Percentiles rank a stretch among this genome's conserved stretches.
phyloP scores from a whole-genome alignment of 2,797 vertebrate species.

The Danionella dracula region DNA sequence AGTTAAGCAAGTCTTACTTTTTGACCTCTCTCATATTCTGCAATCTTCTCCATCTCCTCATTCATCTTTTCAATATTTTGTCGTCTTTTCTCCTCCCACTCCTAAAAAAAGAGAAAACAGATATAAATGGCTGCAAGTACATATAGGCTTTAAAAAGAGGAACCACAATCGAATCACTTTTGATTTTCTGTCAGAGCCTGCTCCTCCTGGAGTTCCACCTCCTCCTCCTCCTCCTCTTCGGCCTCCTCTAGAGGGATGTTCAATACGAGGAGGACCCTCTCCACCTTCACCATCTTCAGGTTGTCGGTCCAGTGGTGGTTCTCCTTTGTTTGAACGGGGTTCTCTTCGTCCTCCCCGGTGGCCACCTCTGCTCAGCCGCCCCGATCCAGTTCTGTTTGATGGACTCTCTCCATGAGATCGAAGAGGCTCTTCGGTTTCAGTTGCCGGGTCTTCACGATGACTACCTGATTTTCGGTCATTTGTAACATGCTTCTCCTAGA shows the following conservation, averaged over 20 bases:
- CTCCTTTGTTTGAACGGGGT: constrained; percentile 20
- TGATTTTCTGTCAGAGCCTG: constrained; percentile 73
- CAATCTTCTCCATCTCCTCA: constrained; percentile 90
- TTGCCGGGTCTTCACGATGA: constrained; percentile 45
- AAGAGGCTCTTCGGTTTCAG: constrained; percentile 50
- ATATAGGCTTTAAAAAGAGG: not conserved
- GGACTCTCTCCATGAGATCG: constrained; percentile 44
- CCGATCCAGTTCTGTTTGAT: constrained; percentile 52
- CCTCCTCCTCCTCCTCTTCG: constrained; percentile 9
- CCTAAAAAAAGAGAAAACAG: constrained; percentile 57
- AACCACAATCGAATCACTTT: constrained; percentile 59
- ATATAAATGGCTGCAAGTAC: not conserved
- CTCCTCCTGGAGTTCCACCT: constrained; percentile 40
- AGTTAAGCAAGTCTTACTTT: constrained; percentile 60
- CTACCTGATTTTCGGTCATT: constrained; percentile 64
- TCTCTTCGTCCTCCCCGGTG: constrained; percentile 55
- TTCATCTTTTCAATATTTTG: constrained; percentile 95
- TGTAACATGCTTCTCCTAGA: constrained; percentile 74
- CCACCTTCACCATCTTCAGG: constrained; percentile 57
- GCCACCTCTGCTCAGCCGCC: constrained; percentile 54
- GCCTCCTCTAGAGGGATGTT: constrained; percentile 20
- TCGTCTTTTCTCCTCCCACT: constrained; percentile 87
- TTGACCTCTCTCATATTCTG: constrained; percentile 85
- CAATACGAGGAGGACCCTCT: constrained; percentile 35
- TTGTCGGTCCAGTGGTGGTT: constrained; percentile 26